A percentile compares a stretch with the other conserved stretches of the same genome.
Evolutionary conservation across 2,113 vertebrate genomes (phyloP).

Genomic region (Nothobranchius kuhntae): DNA sequence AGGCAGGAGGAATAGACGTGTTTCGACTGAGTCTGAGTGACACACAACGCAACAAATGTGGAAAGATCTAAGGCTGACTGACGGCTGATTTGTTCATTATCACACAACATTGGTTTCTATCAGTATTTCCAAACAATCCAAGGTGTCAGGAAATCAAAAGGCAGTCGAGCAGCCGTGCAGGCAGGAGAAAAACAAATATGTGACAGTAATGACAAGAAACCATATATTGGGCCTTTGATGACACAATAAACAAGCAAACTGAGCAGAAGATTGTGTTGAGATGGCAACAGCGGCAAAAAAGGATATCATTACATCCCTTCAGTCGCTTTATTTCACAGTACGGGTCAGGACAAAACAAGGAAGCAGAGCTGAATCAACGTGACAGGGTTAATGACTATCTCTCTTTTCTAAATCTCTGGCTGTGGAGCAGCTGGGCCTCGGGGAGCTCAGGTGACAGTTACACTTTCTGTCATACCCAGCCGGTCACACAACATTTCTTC

Average conservation of each 20-base stretch:
- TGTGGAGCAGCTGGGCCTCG: conserved; percentile 66
- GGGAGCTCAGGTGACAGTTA: conserved; percentile 68
- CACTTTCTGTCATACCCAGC: conserved; percentile 68
- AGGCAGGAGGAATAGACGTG: conserved; percentile 21
- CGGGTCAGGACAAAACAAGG: conserved; percentile 58
- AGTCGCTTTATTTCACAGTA: conserved; percentile 50
- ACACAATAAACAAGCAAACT: conserved; percentile 52
- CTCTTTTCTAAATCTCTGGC: conserved; percentile 61
- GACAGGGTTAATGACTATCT: conserved; percentile 78
- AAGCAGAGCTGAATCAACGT: conserved; percentile 64
- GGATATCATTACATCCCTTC: conserved; percentile 52
- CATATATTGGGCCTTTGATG: conserved; percentile 52
- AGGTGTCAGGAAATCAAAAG: conserved; percentile 69
- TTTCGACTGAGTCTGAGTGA: conserved; percentile 37
- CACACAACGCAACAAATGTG: conserved; percentile 36
- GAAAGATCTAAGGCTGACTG: conserved; percentile 59
- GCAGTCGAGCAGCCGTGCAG: conserved; percentile 57
- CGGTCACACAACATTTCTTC: conserved; percentile 71
- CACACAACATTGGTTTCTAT: conserved; percentile 58
- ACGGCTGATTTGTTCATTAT: conserved; percentile 66
- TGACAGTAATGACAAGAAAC: conserved; percentile 62
- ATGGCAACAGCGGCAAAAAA: conserved; percentile 31
- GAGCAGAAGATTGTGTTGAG: conserved; percentile 31
- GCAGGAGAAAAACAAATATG: conserved; percentile 62
- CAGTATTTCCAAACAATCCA: conserved; percentile 59